These are phyloP conservation scores for Megatriorchis doriae DNA, from an alignment of 2,113 vertebrate species.

Conservation along the genomic window DNA sequence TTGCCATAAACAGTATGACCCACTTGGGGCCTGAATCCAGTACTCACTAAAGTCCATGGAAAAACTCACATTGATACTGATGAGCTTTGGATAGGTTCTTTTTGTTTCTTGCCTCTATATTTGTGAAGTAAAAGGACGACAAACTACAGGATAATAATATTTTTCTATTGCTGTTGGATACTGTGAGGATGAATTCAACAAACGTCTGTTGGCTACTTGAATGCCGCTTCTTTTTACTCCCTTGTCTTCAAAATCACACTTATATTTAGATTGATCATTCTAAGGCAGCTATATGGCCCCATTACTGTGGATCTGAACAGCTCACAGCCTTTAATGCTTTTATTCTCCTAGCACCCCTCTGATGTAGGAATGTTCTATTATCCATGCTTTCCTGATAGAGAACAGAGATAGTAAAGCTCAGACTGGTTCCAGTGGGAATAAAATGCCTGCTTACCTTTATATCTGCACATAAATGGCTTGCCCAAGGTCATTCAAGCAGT, in stretches of 20 bases:
- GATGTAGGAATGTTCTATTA: slow-evolving; percentile 18
- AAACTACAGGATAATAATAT: background rate
- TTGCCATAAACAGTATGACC: slow-evolving; percentile 1
- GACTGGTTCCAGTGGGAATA: slow-evolving; percentile 39
- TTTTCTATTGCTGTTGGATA: background rate
- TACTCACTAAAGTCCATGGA: background rate
- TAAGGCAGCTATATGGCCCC: slow-evolving; percentile 39
- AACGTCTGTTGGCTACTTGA: background rate
- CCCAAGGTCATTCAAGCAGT: slow-evolving; percentile 35
- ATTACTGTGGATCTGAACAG: slow-evolving; percentile 38
- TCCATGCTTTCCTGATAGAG: slow-evolving; percentile 19
- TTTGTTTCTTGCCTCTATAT: background rate
- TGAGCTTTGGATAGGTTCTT: background rate
- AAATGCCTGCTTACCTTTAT: slow-evolving; percentile 45
- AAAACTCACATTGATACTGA: background rate
- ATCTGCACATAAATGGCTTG: slow-evolving; percentile 20
- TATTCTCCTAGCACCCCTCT: slow-evolving; percentile 15
- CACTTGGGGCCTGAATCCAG: background rate
- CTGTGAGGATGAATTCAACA: background rate
- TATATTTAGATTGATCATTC: slow-evolving; percentile 53
- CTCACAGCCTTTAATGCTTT: slow-evolving; percentile 45
- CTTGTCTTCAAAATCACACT: slow-evolving; percentile 50
- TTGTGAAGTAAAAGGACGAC: background rate
- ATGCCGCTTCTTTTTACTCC: slow-evolving; percentile 13
- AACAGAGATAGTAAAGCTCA: slow-evolving; percentile 29